phyloP scores from a whole-genome alignment of 2,797 vertebrate species.

The Dendrocincla fuliginosa region DNA sequence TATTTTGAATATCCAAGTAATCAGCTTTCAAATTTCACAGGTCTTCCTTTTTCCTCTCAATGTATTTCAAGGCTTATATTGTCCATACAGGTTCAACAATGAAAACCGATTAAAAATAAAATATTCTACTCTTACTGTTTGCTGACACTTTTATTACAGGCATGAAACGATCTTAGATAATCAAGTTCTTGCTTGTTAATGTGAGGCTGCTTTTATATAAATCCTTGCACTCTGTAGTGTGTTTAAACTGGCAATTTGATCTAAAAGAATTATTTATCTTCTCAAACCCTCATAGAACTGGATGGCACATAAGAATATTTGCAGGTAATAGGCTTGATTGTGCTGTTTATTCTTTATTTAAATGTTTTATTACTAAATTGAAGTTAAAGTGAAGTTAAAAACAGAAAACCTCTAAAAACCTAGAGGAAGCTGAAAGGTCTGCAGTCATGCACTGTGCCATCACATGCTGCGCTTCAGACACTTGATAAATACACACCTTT shows the following conservation, averaged over 20 bases:
- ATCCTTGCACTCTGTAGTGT: neutral
- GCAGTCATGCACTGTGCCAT: accelerated
- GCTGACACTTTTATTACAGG: neutral
- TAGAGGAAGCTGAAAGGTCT: neutral
- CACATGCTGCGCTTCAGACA: neutral
- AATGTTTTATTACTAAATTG: neutral
- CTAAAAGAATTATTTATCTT: neutral
- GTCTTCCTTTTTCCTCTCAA: neutral
- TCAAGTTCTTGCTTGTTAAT: neutral
- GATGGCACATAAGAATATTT: neutral
- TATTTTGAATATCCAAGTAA: neutral
- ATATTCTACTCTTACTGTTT: neutral
- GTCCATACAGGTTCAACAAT: neutral
- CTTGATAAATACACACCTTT: neutral
- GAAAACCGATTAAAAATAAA: neutral
- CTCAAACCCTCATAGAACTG: accelerated
- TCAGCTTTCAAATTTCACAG: neutral
- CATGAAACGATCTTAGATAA: neutral
- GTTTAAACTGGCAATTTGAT: neutral
- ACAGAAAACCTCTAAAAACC: neutral
- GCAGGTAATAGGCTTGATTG: neutral
- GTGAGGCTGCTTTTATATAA: neutral
- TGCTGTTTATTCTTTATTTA: neutral
- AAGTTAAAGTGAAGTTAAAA: neutral
- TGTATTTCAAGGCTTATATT: neutral